Evolutionary conservation across 2,888 invertebrate species (phyloP).

Genomic region (Rhagophthalmus giganteus): DNA sequence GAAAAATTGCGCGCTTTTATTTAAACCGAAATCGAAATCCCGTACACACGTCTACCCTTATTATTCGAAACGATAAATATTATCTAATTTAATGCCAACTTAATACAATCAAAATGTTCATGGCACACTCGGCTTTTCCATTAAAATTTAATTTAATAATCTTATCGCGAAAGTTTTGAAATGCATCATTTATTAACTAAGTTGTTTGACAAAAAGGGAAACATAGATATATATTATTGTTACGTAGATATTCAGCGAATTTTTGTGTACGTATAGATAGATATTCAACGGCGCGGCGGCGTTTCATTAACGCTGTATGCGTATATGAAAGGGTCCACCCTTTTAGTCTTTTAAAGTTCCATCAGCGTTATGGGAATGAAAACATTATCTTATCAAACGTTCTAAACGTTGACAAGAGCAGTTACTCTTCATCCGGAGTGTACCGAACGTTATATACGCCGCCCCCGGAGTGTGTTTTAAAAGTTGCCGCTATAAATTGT

Average conservation of each 20-base stretch:
- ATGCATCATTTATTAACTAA: not conserved
- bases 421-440: conserved; percentile 44
- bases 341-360: conserved; percentile 15
- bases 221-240: not conserved
- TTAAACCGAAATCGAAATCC: no score
- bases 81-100: no score
- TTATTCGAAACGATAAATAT: no score
- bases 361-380: conserved; percentile 18
- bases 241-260: no score
- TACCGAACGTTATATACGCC: conserved; percentile 54
- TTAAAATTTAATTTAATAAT: not conserved
- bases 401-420: conserved; percentile 35
- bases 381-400: conserved; percentile 29
- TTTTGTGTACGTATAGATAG: no score
- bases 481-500: conserved; percentile 58
- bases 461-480: conserved; percentile 56
- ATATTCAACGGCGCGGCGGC: not conserved
- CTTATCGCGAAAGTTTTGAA: not conserved
- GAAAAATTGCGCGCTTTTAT: no score
- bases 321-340: conserved; percentile 5
- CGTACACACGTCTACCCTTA: no score
- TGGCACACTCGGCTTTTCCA: not conserved
- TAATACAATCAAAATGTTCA: not conserved
- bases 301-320: not conserved
- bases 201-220: not conserved